Evolutionary conservation across 2,113 vertebrate species (phyloP).

Genomic region (Herpetotheres cachinnans): DNA sequence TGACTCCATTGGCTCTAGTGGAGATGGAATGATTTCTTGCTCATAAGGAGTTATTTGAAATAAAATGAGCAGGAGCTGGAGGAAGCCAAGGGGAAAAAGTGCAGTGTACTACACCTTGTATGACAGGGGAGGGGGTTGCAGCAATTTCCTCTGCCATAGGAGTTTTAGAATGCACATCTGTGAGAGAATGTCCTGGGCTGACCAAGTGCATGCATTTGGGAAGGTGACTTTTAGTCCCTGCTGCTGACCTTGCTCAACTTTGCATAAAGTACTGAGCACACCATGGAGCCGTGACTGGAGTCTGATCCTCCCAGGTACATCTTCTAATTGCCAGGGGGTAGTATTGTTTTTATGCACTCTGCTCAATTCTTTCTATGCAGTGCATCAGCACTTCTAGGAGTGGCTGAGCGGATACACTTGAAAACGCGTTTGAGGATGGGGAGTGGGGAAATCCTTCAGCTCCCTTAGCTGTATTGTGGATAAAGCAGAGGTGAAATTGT

Average conservation of each 20-base stretch:
- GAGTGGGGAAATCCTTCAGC: not conserved
- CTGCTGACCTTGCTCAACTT: not conserved
- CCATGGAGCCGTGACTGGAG: not conserved
- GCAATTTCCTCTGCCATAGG: not conserved
- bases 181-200: not conserved
- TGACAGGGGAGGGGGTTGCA: not conserved
- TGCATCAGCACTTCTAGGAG: not conserved
- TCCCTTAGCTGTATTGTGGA: not conserved
- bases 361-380: not conserved
- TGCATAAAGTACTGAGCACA: not conserved
- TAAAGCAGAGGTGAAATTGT: not conserved
- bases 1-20: not conserved
- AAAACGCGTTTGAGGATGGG: not conserved
- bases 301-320: not conserved
- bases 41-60: not conserved
- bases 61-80: not conserved
- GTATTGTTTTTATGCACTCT: not conserved
- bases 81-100: not conserved
- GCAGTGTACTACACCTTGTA: not conserved
- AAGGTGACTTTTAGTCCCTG: not conserved
- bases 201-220: not conserved
- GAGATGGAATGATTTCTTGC: not conserved
- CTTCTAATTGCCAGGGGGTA: not conserved
- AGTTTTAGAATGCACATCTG: not conserved
- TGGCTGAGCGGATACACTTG: not conserved